Base-by-base conservation (phyloP, 2,888 invertebrate genomes). In the Saturnia japonica region DNA sequence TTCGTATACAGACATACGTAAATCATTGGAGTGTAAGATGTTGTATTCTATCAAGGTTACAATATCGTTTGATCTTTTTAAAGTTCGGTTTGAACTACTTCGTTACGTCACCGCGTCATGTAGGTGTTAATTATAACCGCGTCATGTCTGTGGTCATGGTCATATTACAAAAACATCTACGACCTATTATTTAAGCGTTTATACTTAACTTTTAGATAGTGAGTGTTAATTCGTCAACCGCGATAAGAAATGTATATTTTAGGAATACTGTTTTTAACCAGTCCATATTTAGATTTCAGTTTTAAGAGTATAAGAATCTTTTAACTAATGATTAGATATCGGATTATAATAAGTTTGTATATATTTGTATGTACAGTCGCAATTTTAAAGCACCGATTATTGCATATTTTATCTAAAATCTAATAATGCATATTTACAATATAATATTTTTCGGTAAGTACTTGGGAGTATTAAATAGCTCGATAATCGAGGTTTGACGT, bases 21-120 rank as follows among this genome's bases (percentile, higher is more conserved):
- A 54, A 28, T 60, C 57, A 60, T 28, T 14, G 28, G 12, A 25
- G 57, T 60, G 14, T 6, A 60, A 77, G 74, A 9, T 54, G 22
- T 7, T n/a, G 22, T 54, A 54, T 54, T 54, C 22, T 54, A 22
- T 54, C 22, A 75, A 74, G 74, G 79, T 81, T 78, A 83, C 85
- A 81, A 83, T 78, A 82, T 82, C 80, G 82, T 80, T 83, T 80
- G 74, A 82, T 80, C 83, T 84, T 88, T 88, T 86, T 85, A 80
- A 83, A 83, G 87, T 89, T 88, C 75, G 86, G 75, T 74, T 77
- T 84, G 85, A 78, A 73, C 74, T 71, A 76, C 73, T 60, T 34
- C 34, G 6, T 34, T 25, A 60, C 57, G 72, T 78, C 78, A 76
- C 70, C 72, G 71, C 57, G 74, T 73, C 74, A 88, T 74, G 89